These are phyloP conservation scores for Cydia amplana DNA, from an alignment of 1,140 invertebrate genomes.

Conservation along the genomic window DNA sequence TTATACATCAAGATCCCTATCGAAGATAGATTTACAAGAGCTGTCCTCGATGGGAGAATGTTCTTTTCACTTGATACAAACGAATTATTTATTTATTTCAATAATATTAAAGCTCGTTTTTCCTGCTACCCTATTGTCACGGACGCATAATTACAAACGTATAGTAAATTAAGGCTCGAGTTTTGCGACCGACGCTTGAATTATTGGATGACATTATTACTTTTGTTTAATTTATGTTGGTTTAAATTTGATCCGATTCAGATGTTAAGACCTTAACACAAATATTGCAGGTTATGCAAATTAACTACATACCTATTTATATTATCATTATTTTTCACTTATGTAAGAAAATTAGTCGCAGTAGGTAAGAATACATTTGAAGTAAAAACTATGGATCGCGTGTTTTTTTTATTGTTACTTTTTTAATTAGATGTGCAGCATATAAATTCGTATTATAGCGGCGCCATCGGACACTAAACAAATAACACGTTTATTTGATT, in stretches of 20 bases:
- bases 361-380: too few relatives aligned
- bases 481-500: constrained; percentile 61
- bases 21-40: constrained; percentile 76
- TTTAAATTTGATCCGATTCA: neutral
- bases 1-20: constrained; percentile 75
- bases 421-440: constrained; percentile 27
- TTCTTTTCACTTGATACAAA: constrained; percentile 60
- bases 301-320: too few relatives aligned
- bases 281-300: constrained; percentile 17
- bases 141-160: constrained; percentile 36
- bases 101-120: constrained; percentile 51
- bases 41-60: constrained; percentile 59
- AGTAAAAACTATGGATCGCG: neutral
- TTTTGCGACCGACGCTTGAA: constrained; percentile 35
- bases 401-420: neutral
- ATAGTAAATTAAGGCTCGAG: constrained; percentile 34
- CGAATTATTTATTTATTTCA: constrained; percentile 69
- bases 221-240: constrained; percentile 22
- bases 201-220: constrained; percentile 38
- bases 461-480: constrained; percentile 53
- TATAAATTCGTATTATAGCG: constrained; percentile 34
- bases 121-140: constrained; percentile 31
- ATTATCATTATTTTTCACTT: too few relatives aligned
- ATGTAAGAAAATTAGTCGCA: too few relatives aligned
- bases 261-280: neutral